Percentiles rank a stretch among this genome's conserved stretches.
phyloP scores from a whole-genome alignment of 2,888 invertebrate genomes.

The Lissonota sp. region DNA sequence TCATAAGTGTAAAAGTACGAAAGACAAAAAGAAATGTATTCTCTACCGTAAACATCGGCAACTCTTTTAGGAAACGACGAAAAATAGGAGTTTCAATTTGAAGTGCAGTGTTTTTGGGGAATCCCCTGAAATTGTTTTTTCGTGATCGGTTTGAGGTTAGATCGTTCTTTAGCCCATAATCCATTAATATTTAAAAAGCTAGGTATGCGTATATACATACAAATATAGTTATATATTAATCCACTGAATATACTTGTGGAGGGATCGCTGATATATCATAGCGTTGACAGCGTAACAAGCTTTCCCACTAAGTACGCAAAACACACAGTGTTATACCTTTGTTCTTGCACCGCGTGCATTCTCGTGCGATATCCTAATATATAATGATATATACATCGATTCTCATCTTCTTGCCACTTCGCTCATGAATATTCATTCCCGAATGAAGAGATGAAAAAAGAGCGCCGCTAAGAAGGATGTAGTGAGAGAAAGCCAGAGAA shows the following conservation, averaged over 20 bases:
- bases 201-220: neutral
- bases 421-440: slow-evolving; percentile 3
- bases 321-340: slow-evolving; percentile 4
- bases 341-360: neutral
- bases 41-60: too few species aligned
- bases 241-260: slow-evolving; percentile 49
- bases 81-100: neutral
- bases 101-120: neutral
- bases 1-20: too few species aligned
- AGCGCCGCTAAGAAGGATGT: too few species aligned
- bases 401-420: neutral
- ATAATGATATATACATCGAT: slow-evolving; percentile 16
- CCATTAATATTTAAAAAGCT: neutral
- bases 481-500: too few species aligned
- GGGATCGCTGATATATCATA: slow-evolving; percentile 81
- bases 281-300: slow-evolving; percentile 79
- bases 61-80: neutral
- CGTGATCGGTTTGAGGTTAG: neutral
- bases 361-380: neutral
- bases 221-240: slow-evolving; percentile 3
- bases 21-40: too few species aligned
- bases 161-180: neutral
- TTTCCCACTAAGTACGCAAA: slow-evolving; percentile 77
- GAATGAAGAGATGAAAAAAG: neutral
- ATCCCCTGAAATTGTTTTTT: neutral